Conservation (phyloP, 2,113 vertebrate species). For the Balaeniceps rex region DNA sequence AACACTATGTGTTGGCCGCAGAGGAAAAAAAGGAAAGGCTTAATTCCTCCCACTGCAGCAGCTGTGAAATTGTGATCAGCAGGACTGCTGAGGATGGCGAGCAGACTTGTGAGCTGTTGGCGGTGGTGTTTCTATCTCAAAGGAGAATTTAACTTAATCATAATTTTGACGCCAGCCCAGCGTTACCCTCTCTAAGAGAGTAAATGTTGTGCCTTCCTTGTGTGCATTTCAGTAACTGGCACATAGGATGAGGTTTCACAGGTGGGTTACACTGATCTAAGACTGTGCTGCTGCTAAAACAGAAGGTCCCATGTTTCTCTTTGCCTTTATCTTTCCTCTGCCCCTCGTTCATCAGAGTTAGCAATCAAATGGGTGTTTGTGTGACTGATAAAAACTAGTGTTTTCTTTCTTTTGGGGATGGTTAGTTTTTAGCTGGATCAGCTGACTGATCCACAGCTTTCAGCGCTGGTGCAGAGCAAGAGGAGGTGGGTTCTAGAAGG, state of each 20-base stretch:
- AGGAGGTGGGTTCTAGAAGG: not conserved
- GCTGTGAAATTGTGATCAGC: not conserved
- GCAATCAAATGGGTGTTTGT: not conserved
- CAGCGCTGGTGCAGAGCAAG: not conserved
- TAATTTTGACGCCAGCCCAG: not conserved
- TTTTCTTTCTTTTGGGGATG: not conserved
- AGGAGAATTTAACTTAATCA: not conserved
- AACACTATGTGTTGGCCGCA: not conserved
- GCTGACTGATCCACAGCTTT: not conserved
- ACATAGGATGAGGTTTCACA: not conserved
- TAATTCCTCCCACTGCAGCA: not conserved
- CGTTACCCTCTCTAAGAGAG: not conserved
- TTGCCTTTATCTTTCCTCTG: not conserved
- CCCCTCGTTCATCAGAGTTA: not conserved
- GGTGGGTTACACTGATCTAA: not conserved
- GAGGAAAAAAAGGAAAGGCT: not conserved
- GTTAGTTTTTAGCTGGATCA: not conserved
- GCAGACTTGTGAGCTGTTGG: not conserved
- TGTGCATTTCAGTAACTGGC: not conserved
- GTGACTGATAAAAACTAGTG: not conserved
- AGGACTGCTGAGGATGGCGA: not conserved
- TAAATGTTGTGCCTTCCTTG: not conserved
- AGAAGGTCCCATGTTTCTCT: not conserved
- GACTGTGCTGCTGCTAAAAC: not conserved
- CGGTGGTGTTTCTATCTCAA: not conserved